Conservation (phyloP, 2,888 invertebrate genomes). For the Torymus texanus region DNA sequence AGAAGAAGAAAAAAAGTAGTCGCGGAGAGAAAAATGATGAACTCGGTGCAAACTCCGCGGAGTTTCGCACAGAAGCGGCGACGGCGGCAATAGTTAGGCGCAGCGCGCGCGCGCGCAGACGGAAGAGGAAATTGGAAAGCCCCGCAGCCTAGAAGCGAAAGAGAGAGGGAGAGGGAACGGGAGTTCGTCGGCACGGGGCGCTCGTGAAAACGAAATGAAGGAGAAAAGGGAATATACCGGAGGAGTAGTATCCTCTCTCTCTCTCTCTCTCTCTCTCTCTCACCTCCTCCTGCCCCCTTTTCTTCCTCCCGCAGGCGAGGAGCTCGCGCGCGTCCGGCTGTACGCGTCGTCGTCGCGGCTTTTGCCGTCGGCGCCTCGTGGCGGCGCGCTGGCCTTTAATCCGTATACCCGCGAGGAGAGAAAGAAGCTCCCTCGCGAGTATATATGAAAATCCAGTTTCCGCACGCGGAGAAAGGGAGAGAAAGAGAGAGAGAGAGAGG, state of each 20-base stretch:
- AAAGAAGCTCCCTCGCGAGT: slow-evolving; percentile 28
- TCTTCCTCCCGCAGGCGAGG: slow-evolving; percentile 1
- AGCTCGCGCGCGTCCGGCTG: slow-evolving; percentile 11
- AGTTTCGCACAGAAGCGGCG: too few species aligned
- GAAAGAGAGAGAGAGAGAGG: background rate
- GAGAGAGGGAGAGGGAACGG: slow-evolving; percentile 14
- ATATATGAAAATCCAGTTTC: slow-evolving; percentile 63
- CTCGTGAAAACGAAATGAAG: slow-evolving; percentile 58
- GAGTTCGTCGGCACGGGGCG: slow-evolving; percentile 46
- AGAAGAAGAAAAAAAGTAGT: background rate
- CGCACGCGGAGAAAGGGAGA: slow-evolving; percentile 21
- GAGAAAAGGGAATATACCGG: slow-evolving; percentile 47
- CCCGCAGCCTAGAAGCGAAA: slow-evolving; percentile 54
- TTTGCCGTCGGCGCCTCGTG: background rate
- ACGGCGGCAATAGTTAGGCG: slow-evolving; percentile 53
- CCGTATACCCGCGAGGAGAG: slow-evolving; percentile 32
- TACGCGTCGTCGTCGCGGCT: slow-evolving; percentile 12
- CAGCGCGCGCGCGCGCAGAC: slow-evolving; percentile 43
- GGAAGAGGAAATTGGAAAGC: slow-evolving; percentile 66
- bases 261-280: slow-evolving; percentile 1
- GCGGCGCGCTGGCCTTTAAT: slow-evolving; percentile 58
- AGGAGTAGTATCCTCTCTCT: background rate
- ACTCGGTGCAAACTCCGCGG: background rate
- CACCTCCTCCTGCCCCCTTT: background rate
- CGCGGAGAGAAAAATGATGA: background rate